These are phyloP conservation scores for Urocyon cinereoargenteus DNA, from an alignment of 2,797 vertebrate genomes.

Conservation along the genomic window DNA sequence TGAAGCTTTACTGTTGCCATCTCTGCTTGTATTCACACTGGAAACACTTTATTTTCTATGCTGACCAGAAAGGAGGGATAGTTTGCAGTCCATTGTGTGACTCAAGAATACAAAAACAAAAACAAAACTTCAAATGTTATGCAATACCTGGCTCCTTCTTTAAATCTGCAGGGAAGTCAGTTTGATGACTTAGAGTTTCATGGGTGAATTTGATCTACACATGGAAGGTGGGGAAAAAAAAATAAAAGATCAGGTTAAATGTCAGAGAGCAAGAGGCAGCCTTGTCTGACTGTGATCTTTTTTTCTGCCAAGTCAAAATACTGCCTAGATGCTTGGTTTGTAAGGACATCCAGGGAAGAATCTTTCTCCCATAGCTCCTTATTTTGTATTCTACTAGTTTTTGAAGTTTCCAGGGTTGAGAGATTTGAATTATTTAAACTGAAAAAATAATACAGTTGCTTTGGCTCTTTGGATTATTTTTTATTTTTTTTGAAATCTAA, in stretches of 20 bases:
- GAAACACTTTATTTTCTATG: neutral
- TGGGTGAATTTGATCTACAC: neutral
- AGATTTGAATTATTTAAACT: constrained; percentile 21
- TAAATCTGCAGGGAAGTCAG: neutral
- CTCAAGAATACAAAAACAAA: neutral
- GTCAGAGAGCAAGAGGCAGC: neutral
- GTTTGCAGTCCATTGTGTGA: neutral
- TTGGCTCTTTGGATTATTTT: neutral
- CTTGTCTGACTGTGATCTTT: neutral
- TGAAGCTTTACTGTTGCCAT: constrained; percentile 2
- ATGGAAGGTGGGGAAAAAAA: neutral
- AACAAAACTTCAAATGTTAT: neutral
- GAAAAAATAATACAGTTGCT: neutral
- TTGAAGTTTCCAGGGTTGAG: neutral
- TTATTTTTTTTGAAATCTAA: neutral
- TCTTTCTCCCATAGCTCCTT: neutral
- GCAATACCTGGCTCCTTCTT: neutral
- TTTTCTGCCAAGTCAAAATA: neutral
- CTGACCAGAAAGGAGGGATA: neutral
- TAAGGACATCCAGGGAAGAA: neutral
- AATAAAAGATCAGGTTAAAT: neutral
- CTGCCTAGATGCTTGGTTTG: neutral
- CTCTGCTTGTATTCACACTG: neutral
- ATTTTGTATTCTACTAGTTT: neutral
- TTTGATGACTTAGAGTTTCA: neutral